Percentiles rank a stretch among this genome's conserved stretches.
These are phyloP conservation scores for Pao palembangensis DNA, from an alignment of 2,113 vertebrate species.

Conservation along the genomic window DNA sequence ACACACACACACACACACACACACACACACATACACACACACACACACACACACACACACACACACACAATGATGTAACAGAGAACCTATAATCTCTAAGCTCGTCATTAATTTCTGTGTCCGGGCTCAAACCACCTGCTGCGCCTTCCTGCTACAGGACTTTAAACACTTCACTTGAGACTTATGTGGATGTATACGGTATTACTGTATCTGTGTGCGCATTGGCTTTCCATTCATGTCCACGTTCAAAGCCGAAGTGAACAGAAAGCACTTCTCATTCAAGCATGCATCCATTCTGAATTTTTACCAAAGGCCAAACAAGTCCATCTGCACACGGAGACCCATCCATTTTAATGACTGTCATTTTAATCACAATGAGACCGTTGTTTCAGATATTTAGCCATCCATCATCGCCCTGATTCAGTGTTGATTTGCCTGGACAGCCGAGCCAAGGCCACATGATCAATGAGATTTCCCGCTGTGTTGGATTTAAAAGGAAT, in stretches of 20 bases:
- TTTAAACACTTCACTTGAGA: conserved; percentile 58
- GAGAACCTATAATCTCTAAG: conserved; percentile 53
- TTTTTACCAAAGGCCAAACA: conserved; percentile 31
- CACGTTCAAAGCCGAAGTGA: conserved; percentile 26
- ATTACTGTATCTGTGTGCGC: conserved; percentile 19
- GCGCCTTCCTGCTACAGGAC: conserved; percentile 44
- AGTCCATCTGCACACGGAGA: conserved; percentile 43
- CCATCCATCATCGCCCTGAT: conserved; percentile 57
- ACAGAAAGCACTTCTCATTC: conserved; percentile 37
- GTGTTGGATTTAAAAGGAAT: conserved; percentile 71
- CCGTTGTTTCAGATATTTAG: conserved; percentile 66
- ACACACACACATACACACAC: conserved; percentile 1
- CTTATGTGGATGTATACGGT: conserved; percentile 28
- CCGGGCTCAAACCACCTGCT: conserved; percentile 59
- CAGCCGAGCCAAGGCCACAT: conserved; percentile 52
- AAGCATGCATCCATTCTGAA: conserved; percentile 36
- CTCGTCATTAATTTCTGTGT: conserved; percentile 61
- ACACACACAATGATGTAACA: conserved; percentile 37
- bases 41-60: conserved; percentile 12
- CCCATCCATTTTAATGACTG: conserved; percentile 53
- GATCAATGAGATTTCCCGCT: conserved; percentile 66
- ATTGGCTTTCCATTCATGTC: conserved; percentile 48
- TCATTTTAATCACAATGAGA: conserved; percentile 60
- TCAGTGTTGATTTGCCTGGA: conserved; percentile 59
- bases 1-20: conserved; percentile 16